phyloP scores from a whole-genome alignment of 2,113 vertebrate genomes.

The Piaya cayana region DNA sequence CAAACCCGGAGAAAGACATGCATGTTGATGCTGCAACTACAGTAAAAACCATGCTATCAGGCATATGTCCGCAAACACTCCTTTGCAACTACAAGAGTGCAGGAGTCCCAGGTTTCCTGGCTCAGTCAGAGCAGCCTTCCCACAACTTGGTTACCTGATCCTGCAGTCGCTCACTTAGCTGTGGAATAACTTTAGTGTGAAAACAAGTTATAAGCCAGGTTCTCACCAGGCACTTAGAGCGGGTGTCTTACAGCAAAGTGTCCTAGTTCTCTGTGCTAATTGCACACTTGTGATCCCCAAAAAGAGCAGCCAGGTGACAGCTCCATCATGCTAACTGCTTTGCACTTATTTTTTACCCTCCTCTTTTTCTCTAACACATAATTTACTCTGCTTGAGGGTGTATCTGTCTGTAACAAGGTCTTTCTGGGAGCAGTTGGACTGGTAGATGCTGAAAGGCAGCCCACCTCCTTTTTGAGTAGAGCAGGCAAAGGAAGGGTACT shows the following conservation, averaged over 20 bases:
- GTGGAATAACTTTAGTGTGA: background rate
- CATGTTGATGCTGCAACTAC: background rate
- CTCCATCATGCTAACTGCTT: background rate
- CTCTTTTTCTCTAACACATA: background rate
- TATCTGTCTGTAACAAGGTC: background rate
- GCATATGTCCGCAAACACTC: fast-evolving
- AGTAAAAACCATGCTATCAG: background rate
- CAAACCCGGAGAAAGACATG: background rate
- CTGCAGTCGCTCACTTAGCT: background rate
- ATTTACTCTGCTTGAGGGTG: background rate
- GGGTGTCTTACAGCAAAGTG: background rate
- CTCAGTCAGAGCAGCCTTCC: background rate
- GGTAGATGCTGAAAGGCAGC: background rate
- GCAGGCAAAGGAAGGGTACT: background rate
- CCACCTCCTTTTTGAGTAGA: background rate
- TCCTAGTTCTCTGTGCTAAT: background rate
- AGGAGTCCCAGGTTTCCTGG: background rate
- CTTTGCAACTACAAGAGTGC: background rate
- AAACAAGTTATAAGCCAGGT: background rate
- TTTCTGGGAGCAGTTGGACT: background rate
- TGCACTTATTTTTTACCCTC: background rate
- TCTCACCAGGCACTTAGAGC: background rate
- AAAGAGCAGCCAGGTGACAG: background rate
- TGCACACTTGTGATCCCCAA: background rate
- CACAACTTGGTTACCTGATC: background rate